Conservation (phyloP, 2,888 invertebrate species). For the Brachyptera risi region DNA sequence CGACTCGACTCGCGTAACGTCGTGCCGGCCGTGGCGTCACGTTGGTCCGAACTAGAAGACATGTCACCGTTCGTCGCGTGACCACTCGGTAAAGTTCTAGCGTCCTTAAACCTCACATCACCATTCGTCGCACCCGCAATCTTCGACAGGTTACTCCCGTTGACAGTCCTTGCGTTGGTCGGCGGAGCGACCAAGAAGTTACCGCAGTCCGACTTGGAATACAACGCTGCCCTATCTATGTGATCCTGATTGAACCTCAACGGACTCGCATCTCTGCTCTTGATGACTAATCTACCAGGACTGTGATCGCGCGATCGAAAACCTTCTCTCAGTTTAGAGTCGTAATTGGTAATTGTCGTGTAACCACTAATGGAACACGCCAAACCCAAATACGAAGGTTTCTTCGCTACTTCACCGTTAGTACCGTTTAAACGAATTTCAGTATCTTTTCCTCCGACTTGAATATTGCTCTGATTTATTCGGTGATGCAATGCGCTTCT, state of each 20-base stretch:
- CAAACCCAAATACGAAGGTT: conserved; percentile 83
- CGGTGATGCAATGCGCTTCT: too few relatives aligned
- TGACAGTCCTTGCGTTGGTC: background rate
- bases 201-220: conserved; percentile 24
- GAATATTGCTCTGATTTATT: too few relatives aligned
- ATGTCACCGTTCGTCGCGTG: background rate
- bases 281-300: conserved; percentile 36
- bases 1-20: conserved; percentile 24
- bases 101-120: background rate
- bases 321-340: conserved; percentile 72
- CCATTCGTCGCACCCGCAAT: conserved; percentile 9
- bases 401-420: conserved; percentile 48
- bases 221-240: background rate
- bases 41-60: background rate
- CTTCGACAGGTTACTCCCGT: too few relatives aligned
- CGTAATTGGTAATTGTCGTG: conserved; percentile 80
- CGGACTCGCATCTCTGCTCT: conserved; percentile 35
- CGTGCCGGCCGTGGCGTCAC: background rate
- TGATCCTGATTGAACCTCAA: conserved; percentile 27
- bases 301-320: conserved; percentile 44
- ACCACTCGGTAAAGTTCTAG: background rate
- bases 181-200: conserved; percentile 23
- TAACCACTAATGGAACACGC: conserved; percentile 91
- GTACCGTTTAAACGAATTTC: too few relatives aligned
- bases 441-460: too few relatives aligned